Evolutionary conservation across 2,113 vertebrate species (phyloP), one percentile per base, ranked within the genome.

Genomic region (Brachyhypopomus occidentalis): DNA sequence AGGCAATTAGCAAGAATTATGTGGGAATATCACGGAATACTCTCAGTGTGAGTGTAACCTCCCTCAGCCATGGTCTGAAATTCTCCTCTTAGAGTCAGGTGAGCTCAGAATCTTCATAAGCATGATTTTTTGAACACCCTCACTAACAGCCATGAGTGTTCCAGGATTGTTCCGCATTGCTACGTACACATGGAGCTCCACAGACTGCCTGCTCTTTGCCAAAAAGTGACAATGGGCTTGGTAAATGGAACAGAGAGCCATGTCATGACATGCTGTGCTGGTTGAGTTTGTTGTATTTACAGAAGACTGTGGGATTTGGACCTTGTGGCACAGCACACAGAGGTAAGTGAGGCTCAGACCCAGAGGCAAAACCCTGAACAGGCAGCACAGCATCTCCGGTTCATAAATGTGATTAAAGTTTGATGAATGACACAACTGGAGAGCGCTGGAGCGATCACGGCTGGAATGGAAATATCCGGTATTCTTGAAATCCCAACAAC

Each of bases 1-100:
- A 27, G 14, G 66, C 36, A 22, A 62, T 75, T 88, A 79, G 67
- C 59, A 41, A 81, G 59, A 73, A 88, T 87, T 83, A 82, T 88
- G 85, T 79, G 75, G 80, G 72, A 78, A 88, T 81, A 87, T 86
- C 63, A 81, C 38, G 52, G 6, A 80, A 71, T 19, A 55, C 64
- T 55, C n/a, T 27, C 69, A 48, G 22, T 41, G 38, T 64, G 7
- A 30, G 56, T 30, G 8, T 64, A 30, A 17, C n/a, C 23, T 30
- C 62, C 11, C 25, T 64, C 25, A 19, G 63, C 17, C 0, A 34
- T 4, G 17, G 20, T 2, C 5, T 12, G 62, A 14, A 12, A 14
- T 34, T 66, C 63, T 66, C 17, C 27, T 17, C 22, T 22, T 22
- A 64, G 25, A 30, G 25, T 3, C 9, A 66, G 14, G 5, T 16